phyloP scores from a whole-genome alignment of 2,888 invertebrate species.

The Corythucha ciliata region DNA sequence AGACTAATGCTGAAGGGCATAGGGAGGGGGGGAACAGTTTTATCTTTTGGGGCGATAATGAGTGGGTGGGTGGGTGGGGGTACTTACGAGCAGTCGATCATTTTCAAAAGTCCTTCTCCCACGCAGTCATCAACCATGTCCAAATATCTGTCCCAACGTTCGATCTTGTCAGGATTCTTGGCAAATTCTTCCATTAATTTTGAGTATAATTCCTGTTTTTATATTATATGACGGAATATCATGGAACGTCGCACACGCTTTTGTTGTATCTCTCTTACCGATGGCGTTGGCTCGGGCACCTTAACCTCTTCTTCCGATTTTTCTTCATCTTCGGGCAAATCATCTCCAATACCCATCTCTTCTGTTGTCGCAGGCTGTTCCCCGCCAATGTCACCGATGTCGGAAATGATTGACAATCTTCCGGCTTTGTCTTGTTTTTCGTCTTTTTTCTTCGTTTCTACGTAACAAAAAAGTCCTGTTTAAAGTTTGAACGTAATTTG shows the following conservation, averaged over 20 bases:
- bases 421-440: slow-evolving; percentile 3
- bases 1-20: slow-evolving; percentile 50
- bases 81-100: slow-evolving; percentile 39
- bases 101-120: slow-evolving; percentile 48
- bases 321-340: slow-evolving; percentile 18
- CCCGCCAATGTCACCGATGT: slow-evolving; percentile 17
- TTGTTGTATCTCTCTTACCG: slow-evolving; percentile 7
- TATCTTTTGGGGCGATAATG: background rate
- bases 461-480: too few relatives aligned
- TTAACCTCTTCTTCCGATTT: slow-evolving; percentile 13
- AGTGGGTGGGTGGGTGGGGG: background rate
- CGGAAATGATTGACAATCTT: slow-evolving; percentile 6
- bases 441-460: slow-evolving; percentile 13
- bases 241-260: background rate
- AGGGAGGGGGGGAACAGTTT: too few relatives aligned
- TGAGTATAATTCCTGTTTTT: slow-evolving; percentile 18
- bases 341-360: slow-evolving; percentile 11
- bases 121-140: slow-evolving; percentile 55
- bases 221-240: too few relatives aligned
- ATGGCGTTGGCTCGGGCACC: slow-evolving; percentile 9
- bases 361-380: too few relatives aligned
- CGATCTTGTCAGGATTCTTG: slow-evolving; percentile 43
- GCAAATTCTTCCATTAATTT: slow-evolving; percentile 25
- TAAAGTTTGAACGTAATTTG: too few relatives aligned
- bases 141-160: slow-evolving; percentile 53